phyloP scores from a whole-genome alignment of 2,797 vertebrate species.

The Pangasius krempfi region DNA sequence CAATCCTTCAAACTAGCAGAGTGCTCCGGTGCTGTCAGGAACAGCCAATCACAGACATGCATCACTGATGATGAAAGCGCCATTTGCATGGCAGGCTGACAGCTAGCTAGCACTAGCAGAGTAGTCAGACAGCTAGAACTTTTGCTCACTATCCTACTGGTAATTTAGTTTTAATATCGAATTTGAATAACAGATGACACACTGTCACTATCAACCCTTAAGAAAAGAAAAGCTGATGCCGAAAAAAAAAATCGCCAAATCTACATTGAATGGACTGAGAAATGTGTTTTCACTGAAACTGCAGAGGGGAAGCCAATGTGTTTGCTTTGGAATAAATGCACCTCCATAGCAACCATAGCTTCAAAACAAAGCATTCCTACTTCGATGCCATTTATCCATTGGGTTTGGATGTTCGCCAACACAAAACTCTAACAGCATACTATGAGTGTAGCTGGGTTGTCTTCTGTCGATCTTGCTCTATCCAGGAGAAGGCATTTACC shows the following conservation, averaged over 20 bases:
- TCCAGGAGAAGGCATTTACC: no score
- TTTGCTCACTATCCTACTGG: not conserved
- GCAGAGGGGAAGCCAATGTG: no score
- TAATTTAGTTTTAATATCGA: not conserved
- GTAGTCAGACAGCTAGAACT: not conserved
- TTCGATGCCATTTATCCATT: no score
- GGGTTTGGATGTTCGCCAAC: no score
- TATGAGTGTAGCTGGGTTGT: no score
- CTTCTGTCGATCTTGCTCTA: no score
- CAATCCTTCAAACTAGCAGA: not conserved
- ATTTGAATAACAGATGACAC: not conserved
- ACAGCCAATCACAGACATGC: no score
- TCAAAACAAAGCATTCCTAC: no score
- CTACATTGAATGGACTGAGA: not conserved
- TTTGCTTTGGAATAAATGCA: no score
- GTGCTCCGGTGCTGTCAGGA: not conserved
- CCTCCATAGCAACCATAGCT: no score
- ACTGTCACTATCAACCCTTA: not conserved
- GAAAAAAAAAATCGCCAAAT: not conserved
- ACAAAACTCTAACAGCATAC: no score
- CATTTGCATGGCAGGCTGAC: not conserved
- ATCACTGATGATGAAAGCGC: not conserved
- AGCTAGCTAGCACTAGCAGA: not conserved
- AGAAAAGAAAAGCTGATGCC: no score
- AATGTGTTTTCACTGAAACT: not conserved